Base-by-base conservation (phyloP, 2,113 vertebrate genomes). In the Crocuta crocuta region DNA sequence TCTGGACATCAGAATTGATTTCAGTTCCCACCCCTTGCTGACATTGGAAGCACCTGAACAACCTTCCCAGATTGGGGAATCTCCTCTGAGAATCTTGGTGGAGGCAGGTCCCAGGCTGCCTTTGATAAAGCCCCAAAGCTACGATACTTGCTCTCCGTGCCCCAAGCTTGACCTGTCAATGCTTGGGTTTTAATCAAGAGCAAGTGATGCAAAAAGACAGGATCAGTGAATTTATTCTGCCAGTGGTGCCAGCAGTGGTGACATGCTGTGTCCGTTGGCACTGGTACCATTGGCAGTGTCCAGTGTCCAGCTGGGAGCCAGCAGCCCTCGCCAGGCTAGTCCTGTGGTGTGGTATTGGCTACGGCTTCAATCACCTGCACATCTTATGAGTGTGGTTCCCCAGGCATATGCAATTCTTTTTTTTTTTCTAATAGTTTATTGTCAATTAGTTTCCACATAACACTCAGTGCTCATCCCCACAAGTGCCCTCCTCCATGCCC, bases 161-260 rank as follows among this genome's bases (percentile, higher is more conserved):
- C 9, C 8, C 13, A 61, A 45, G 28, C 17, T 79, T 93, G 39
- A 45, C 13, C 33, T 39, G 1, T 85, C 28, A 76, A 1, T 87
- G 55, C 39, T 89, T 90, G 50, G 23, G 80, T 89, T 93, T 95
- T 43, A 85, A 80, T 74, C 45, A 90, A 63, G n/a, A 87, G 15
- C 17, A 94, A 94, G n/a, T 58, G 39, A 53, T 84, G 4, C n/a
- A 81, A 61, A 93, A 95, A 53, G 55, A 43, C 21, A 65, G 43
- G 21, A 35, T 66, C 24, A 90, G 45, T 65, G 35, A 48, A 58
- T 86, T 74, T 50, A 58, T 55, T 61, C 71, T 85, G 50, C 79
- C 16, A 80, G 43, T 35, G 78, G 78, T 55, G 50, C 28, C 15
- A n/a, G 35, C 35, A 58, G 7, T 61, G 86, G 23, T 26, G n/a